These are phyloP conservation scores for Mylabris sibirica DNA, from an alignment of 2,888 invertebrate species.

Conservation along the genomic window DNA sequence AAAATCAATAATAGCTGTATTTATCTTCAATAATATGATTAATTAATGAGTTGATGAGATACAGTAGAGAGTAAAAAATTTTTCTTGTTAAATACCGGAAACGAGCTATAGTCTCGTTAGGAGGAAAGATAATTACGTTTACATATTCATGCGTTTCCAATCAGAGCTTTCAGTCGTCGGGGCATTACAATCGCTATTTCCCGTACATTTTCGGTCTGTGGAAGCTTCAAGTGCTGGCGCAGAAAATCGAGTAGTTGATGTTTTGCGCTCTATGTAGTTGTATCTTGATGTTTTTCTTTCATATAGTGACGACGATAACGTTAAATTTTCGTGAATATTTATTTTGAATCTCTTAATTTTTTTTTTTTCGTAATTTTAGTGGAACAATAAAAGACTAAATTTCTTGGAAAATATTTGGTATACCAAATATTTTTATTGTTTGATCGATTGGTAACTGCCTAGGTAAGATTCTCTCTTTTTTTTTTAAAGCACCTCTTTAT, in stretches of 20 bases:
- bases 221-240: constrained; percentile 45
- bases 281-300: constrained; percentile 21
- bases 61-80: background rate
- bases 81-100: constrained; percentile 20
- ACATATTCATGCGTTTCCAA: constrained; percentile 52
- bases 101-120: constrained; percentile 42
- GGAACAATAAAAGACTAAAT: background rate
- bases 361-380: background rate
- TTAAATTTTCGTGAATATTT: constrained; percentile 26
- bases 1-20: background rate
- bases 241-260: constrained; percentile 43
- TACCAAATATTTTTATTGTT: no score
- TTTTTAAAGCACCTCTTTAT: background rate
- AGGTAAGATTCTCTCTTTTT: background rate
- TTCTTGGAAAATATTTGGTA: background rate
- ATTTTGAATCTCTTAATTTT: background rate
- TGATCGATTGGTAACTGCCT: background rate
- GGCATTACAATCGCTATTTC: constrained; percentile 28
- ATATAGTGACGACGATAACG: constrained; percentile 12
- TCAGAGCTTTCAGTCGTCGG: constrained; percentile 38
- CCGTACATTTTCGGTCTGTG: constrained; percentile 27
- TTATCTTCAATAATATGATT: background rate
- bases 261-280: constrained; percentile 38
- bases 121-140: constrained; percentile 46
- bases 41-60: background rate